phyloP scores from a whole-genome alignment of 2,888 invertebrate genomes.

The Trilocha varians region DNA sequence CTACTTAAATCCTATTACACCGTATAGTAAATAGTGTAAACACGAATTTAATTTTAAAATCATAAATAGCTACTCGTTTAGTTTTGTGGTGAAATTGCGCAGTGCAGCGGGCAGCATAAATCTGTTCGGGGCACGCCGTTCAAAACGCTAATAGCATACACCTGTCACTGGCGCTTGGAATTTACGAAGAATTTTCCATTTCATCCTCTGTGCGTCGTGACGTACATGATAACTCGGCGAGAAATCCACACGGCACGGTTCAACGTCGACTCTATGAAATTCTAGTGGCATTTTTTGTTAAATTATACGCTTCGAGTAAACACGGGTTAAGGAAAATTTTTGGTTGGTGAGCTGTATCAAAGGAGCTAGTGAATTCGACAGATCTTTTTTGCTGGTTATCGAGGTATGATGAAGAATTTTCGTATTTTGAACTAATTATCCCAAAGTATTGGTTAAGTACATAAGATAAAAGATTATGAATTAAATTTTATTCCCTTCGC shows the following conservation, averaged over 20 bases:
- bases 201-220: slow-evolving; percentile 3
- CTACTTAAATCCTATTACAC: too few relatives aligned
- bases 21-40: too few relatives aligned
- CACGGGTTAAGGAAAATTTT: slow-evolving; percentile 4
- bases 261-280: not conserved
- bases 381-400: too few relatives aligned
- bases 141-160: slow-evolving; percentile 16
- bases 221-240: slow-evolving; percentile 2
- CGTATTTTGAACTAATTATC: too few relatives aligned
- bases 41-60: slow-evolving; percentile 3
- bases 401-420: too few relatives aligned
- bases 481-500: too few relatives aligned
- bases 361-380: too few relatives aligned
- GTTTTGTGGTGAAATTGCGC: slow-evolving; percentile 11
- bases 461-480: too few relatives aligned
- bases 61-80: slow-evolving; percentile 8
- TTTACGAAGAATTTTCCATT: slow-evolving; percentile 9
- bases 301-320: not conserved
- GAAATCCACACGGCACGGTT: not conserved
- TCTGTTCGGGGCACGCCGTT: slow-evolving; percentile 11
- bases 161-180: slow-evolving; percentile 12
- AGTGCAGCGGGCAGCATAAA: slow-evolving; percentile 15
- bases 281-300: not conserved
- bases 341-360: too few relatives aligned
- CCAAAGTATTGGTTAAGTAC: too few relatives aligned